These are phyloP conservation scores for Brienomyrus brachyistius DNA, from an alignment of 2,113 vertebrate species.

Conservation along the genomic window DNA sequence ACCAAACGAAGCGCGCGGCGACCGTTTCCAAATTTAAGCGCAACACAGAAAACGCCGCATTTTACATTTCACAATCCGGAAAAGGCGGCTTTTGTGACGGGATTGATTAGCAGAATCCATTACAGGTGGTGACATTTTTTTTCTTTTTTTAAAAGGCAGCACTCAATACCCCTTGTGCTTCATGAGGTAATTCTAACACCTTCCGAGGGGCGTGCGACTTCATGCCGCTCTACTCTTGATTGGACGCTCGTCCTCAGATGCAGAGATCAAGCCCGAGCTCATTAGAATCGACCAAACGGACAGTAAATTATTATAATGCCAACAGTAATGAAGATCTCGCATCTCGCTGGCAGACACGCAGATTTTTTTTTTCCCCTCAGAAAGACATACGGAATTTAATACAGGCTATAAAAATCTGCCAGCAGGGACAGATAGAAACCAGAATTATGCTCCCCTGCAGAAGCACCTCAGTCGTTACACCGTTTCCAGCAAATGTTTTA, in stretches of 20 bases:
- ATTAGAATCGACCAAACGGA: not conserved
- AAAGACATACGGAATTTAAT: slow-evolving; percentile 16
- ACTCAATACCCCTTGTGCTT: not conserved
- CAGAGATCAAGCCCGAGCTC: not conserved
- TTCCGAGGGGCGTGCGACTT: not conserved
- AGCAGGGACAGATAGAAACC: not conserved
- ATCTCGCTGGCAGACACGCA: not conserved
- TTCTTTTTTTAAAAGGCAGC: not conserved
- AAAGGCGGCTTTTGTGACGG: not conserved
- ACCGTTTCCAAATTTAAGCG: not conserved
- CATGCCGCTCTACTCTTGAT: not conserved
- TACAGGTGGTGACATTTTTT: not conserved
- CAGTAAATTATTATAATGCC: slow-evolving; percentile 16
- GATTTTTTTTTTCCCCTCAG: not conserved
- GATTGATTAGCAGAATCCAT: not conserved
- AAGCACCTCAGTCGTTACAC: not conserved
- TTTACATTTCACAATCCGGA: not conserved
- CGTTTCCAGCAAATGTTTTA: not conserved
- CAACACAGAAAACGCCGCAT: not conserved
- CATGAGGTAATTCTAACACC: no score
- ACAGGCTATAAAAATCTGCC: slow-evolving; percentile 13
- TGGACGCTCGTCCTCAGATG: not conserved
- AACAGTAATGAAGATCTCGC: slow-evolving; percentile 2
- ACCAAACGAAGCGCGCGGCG: not conserved
- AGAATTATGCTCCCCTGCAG: not conserved